These are phyloP conservation scores for Xylocopa sonorina DNA, from an alignment of 1,140 invertebrate genomes.

Conservation along the genomic window DNA sequence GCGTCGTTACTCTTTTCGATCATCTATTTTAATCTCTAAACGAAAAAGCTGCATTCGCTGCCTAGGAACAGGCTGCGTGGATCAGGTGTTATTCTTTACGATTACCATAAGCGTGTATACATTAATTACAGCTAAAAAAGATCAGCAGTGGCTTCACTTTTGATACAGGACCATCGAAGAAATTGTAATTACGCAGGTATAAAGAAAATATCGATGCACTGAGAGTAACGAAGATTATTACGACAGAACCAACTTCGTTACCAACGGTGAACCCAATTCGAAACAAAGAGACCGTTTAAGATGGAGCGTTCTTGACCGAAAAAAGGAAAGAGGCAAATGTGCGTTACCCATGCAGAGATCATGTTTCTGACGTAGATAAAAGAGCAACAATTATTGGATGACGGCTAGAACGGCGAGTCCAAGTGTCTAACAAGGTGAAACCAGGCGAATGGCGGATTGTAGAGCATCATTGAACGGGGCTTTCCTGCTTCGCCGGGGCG, in stretches of 20 bases:
- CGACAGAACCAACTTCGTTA: background rate
- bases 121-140: no score
- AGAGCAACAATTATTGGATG: conserved; percentile 59
- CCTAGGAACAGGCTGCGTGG: no score
- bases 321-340: background rate
- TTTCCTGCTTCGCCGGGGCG: conserved; percentile 60
- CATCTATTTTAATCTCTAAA: background rate
- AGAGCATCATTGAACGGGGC: conserved; percentile 42
- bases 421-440: conserved; percentile 61
- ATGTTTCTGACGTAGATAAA: conserved; percentile 40
- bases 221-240: background rate
- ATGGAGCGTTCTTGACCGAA: background rate
- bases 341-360: conserved; percentile 21
- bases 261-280: background rate
- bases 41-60: no score
- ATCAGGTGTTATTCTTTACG: no score
- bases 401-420: conserved; percentile 30
- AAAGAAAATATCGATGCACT: background rate
- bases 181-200: no score
- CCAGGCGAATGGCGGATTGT: conserved; percentile 56
- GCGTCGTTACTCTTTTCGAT: no score
- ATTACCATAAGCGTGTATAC: no score
- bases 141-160: no score
- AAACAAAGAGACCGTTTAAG: background rate
- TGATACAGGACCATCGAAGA: no score